A percentile compares a stretch with the other conserved stretches of the same genome.
phyloP scores from a whole-genome alignment of 2,113 vertebrate genomes.

The Candoia aspera region DNA sequence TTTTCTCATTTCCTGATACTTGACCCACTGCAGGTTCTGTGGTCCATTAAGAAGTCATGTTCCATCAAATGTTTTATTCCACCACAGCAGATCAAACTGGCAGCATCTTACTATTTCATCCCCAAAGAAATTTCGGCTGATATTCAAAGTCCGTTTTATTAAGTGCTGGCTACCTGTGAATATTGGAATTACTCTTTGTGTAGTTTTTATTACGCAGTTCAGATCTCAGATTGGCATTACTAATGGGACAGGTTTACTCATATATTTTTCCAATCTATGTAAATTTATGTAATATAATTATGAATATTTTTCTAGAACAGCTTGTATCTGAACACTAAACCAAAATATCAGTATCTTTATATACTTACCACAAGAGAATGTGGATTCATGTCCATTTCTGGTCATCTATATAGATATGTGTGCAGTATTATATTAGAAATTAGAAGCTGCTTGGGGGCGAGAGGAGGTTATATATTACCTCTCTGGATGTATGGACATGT shows the following conservation, averaged over 20 bases:
- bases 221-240: background rate
- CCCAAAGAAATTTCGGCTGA: background rate
- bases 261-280: background rate
- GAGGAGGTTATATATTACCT: background rate
- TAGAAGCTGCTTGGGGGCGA: background rate
- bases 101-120: background rate
- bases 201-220: background rate
- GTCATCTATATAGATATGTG: background rate
- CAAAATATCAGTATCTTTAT: background rate
- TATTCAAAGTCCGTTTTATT: background rate
- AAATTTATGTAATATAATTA: background rate
- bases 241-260: background rate
- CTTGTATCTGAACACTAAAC: background rate
- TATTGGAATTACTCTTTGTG: background rate
- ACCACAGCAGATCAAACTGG: background rate
- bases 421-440: background rate
- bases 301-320: background rate
- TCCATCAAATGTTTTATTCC: background rate
- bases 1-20: background rate
- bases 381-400: background rate
- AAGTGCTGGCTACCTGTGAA: background rate
- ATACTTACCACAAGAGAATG: background rate
- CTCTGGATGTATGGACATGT: background rate
- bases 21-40: background rate
- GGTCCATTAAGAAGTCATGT: background rate